Base-by-base conservation (phyloP, 2,113 vertebrate species). In the Danionella cerebrum region DNA sequence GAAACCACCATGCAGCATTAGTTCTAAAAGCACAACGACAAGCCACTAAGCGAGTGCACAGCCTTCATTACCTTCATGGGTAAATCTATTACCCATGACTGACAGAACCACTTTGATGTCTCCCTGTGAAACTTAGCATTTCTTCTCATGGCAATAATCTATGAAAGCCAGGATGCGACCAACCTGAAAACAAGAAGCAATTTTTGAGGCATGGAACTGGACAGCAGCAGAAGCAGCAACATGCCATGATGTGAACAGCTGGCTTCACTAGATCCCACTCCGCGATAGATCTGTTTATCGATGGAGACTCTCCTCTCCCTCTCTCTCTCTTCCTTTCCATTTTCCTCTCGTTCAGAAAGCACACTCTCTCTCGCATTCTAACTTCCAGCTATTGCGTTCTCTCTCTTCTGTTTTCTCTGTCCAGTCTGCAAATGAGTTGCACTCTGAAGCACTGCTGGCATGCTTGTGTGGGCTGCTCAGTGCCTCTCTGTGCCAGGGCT, bases 141-240 rank as follows among this genome's bases (percentile, higher is more conserved):
- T 78, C 62, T 60, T 78, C 70, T 85, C 83, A 84, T 83, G 78
- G 59, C 76, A 65, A 79, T 29, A 64, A 65, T 67, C 79, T 42
- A 62, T 62, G 44, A 75, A 53, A 74, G 71, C 75, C 69, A 73
- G 66, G 63, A 69, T 60, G 74, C 78, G 78, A 90, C 89, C 80
- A 81, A 90, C 89, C 89, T 90, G 89, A 85, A 82, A 88, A 79
- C 72, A 78, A 87, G 82, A 88, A 83, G 85, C 87, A 89, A 59
- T 77, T 73, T 84, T 85, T 88, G 71, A 76, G 83, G 88, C 79
- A 87, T 80, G 74, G 69, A 80, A 19, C 70, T 78, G 78, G 77
- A 73, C 74, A 87, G 79, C 73, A 87, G 78, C 82, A 86, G 78
- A 82, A 82, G 81, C 88, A 88, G 76, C 84, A 86, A 77, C 83